phyloP scores from a whole-genome alignment of 2,888 invertebrate genomes.

The Euclidia mi region DNA sequence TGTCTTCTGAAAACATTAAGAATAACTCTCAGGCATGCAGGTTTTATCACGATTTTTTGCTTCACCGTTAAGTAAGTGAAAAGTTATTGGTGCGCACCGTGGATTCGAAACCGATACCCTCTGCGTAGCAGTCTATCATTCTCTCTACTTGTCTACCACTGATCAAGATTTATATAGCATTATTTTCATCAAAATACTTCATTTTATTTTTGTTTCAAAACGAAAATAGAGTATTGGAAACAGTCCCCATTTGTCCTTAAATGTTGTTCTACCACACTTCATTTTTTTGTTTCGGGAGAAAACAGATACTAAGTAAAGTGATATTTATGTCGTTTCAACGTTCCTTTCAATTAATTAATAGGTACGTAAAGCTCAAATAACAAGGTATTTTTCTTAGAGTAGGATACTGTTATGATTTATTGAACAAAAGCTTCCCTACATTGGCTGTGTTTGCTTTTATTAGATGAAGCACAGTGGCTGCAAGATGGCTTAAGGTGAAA shows the following conservation, averaged over 20 bases:
- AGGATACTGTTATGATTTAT: neutral
- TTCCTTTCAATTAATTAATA: conserved; percentile 21
- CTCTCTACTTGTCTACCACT: too few species aligned
- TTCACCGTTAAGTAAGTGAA: too few species aligned
- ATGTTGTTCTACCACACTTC: conserved; percentile 26
- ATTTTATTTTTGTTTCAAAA: conserved; percentile 59
- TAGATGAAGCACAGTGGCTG: neutral
- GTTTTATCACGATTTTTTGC: too few species aligned
- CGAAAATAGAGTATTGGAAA: conserved; percentile 67
- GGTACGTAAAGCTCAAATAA: neutral
- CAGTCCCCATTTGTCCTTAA: conserved; percentile 68
- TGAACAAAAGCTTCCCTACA: neutral
- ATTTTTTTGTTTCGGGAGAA: conserved; percentile 17
- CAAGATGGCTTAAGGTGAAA: too few species aligned
- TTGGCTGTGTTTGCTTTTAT: neutral
- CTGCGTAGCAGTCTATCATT: too few species aligned
- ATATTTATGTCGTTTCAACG: conserved; percentile 38
- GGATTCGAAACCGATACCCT: too few species aligned
- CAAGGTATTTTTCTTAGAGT: neutral
- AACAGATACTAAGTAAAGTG: conserved; percentile 17
- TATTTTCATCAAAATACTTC: conserved; percentile 67
- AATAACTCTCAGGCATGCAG: too few species aligned
- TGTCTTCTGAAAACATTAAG: too few species aligned
- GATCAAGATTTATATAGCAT: too few species aligned
- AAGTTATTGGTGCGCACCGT: too few species aligned